Base-by-base conservation (phyloP, 2,113 vertebrate genomes). In the Taxidea taxus region DNA sequence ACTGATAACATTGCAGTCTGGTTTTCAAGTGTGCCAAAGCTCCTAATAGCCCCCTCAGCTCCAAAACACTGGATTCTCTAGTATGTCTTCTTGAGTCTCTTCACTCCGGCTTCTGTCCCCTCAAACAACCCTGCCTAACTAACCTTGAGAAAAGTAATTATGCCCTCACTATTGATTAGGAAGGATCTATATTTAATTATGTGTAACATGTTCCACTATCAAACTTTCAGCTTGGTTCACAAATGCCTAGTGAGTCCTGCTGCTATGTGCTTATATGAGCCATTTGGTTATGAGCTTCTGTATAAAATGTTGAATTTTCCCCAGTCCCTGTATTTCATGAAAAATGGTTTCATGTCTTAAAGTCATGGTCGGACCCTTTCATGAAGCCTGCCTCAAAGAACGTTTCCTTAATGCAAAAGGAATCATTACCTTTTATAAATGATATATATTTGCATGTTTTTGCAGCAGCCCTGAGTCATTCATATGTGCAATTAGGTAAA, bases 151-250 rank as follows among this genome's bases (percentile, higher is more conserved):
- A 98, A 98, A 54, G 4, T 98, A 97, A 98, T 98, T 98, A 97
- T 94, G 89, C 54, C 51, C 94, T 98, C 85, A 74, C 62, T 98
- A 97, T 98, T 97, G 98, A 98, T 98, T 98, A 97, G 47, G 91
- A 95, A 96, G 91, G 85, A 98, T 98, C 96, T 91, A 97, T 98
- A 98, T 97, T 98, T 98, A 98, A 98, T 98, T 98, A 98, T 60
- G 86, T 93, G 58, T 93, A 98, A 94, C 74, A 44, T 97, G 97
- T 98, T 98, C 87, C 68, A 95, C 95, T 96, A 91, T 95, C 87
- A 94, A 98, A 97, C 80, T 97, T 98, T 80, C 75, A 96, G 83
- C 87, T 96, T 96, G 92, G 49, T 91, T 98, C 97, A 96, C 88
- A 60, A 87, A 83, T 20, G 92, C 68, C 72, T 27, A 16, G 88